These are phyloP conservation scores for Nysson spinosus DNA, from an alignment of 2,888 invertebrate species.

Conservation along the genomic window DNA sequence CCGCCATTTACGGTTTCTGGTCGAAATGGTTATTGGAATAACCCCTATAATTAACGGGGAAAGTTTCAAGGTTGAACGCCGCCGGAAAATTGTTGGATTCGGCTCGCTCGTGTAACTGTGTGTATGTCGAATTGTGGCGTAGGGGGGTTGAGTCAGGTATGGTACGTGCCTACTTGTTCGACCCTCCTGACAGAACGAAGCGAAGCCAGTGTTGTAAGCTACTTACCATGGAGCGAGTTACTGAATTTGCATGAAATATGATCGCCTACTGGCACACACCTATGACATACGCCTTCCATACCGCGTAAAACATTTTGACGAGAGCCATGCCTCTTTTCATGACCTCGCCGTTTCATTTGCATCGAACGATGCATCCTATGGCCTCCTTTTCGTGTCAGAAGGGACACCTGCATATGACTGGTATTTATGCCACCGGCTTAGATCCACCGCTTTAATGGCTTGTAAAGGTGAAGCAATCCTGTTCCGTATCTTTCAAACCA, in stretches of 20 bases:
- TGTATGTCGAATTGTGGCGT: too few relatives aligned
- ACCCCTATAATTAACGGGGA: constrained; percentile 39
- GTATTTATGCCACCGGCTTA: neutral
- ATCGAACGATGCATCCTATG: constrained; percentile 28
- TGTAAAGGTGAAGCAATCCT: too few relatives aligned
- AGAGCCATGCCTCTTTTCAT: constrained; percentile 47
- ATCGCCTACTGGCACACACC: constrained; percentile 30
- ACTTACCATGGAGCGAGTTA: constrained; percentile 22
- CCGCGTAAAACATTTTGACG: constrained; percentile 57
- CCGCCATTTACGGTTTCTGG: constrained; percentile 3
- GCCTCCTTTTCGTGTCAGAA: neutral
- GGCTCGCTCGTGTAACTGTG: neutral
- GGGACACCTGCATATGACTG: neutral
- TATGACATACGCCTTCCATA: constrained; percentile 48
- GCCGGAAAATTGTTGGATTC: constrained; percentile 5
- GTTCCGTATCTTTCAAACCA: neutral
- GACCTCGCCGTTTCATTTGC: constrained; percentile 45
- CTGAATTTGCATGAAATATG: constrained; percentile 55
- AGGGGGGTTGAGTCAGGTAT: neutral
- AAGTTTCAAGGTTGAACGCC: constrained; percentile 34
- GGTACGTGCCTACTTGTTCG: neutral
- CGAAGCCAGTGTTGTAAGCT: constrained; percentile 2
- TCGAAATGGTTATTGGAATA: constrained; percentile 19
- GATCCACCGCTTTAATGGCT: too few relatives aligned
- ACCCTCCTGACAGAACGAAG: constrained; percentile 3